A percentile compares a stretch with the other conserved stretches of the same genome.
These are phyloP conservation scores for Cataglyphis livida DNA, from an alignment of 2,888 invertebrate genomes.

Conservation along the genomic window DNA sequence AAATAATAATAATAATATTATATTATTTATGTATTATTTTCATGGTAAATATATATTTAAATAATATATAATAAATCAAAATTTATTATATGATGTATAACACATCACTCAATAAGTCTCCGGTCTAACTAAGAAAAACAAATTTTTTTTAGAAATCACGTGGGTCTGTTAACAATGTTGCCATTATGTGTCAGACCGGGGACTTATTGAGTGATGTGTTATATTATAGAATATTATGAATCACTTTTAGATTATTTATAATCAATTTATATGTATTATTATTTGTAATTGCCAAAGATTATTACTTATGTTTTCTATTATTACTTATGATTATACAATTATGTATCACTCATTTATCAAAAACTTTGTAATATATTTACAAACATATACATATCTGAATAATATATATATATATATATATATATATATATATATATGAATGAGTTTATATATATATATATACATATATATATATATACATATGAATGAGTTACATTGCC, in stretches of 20 bases:
- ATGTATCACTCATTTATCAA: neutral
- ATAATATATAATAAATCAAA: neutral
- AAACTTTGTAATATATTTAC: neutral
- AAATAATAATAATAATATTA: neutral
- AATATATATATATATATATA: too few relatives aligned
- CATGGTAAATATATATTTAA: neutral
- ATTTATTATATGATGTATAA: neutral
- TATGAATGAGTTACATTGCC: neutral
- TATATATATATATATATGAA: too few relatives aligned
- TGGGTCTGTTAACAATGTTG: too few relatives aligned
- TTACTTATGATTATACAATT: neutral
- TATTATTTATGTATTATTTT: neutral
- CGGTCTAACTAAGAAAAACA: too few relatives aligned
- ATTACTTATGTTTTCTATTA: neutral
- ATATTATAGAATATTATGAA: neutral
- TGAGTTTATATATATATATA: too few relatives aligned
- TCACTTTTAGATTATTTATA: neutral
- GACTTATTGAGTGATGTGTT: too few relatives aligned
- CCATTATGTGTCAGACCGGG: too few relatives aligned
- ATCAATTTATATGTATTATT: too few relatives aligned
- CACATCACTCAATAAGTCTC: too few relatives aligned
- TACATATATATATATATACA: neutral
- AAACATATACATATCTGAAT: neutral
- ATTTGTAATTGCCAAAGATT: neutral
- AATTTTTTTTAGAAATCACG: too few relatives aligned